Conservation (phyloP, 2,888 invertebrate genomes). For the Trimorus sp. region DNA sequence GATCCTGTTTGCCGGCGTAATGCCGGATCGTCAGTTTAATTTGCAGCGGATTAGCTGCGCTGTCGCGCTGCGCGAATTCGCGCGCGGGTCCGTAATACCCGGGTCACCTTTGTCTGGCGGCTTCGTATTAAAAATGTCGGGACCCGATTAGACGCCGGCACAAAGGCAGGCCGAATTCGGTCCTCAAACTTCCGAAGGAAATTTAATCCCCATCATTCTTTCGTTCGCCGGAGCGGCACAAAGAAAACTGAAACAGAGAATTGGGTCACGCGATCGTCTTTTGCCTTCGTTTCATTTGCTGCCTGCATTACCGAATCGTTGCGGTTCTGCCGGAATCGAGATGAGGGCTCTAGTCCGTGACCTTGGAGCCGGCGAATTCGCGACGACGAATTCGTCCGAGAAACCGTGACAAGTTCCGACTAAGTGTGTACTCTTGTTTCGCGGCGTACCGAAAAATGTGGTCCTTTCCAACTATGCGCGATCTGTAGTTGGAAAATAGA, state of each 20-base stretch:
- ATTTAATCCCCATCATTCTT: constrained; percentile 46
- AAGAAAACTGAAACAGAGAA: constrained; percentile 54
- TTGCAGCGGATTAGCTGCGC: constrained; percentile 13
- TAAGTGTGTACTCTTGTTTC: neutral
- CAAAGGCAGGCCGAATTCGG: constrained; percentile 43
- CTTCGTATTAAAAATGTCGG: constrained; percentile 42
- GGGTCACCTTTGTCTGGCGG: constrained; percentile 18
- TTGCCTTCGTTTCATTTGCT: constrained; percentile 23
- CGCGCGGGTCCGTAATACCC: constrained; percentile 6
- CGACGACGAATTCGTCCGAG: neutral
- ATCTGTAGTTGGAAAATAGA: too few species aligned
- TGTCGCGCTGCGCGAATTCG: constrained; percentile 21
- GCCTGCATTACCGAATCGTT: constrained; percentile 11
- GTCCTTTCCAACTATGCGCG: too few species aligned
- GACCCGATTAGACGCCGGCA: constrained; percentile 39
- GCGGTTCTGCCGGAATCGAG: constrained; percentile 26
- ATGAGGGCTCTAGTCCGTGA: constrained; percentile 18
- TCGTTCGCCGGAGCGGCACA: constrained; percentile 42
- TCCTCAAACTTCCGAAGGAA: constrained; percentile 42
- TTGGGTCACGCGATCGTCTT: constrained; percentile 50
- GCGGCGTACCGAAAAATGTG: too few species aligned
- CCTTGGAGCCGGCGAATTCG: constrained; percentile 9
- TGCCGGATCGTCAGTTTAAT: constrained; percentile 18
- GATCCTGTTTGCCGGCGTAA: constrained; percentile 27
- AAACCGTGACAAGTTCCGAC: neutral